Percentiles rank a stretch among this genome's conserved stretches.
phyloP scores from a whole-genome alignment of 2,888 invertebrate genomes.

The Exephanes ischioxanthus region DNA sequence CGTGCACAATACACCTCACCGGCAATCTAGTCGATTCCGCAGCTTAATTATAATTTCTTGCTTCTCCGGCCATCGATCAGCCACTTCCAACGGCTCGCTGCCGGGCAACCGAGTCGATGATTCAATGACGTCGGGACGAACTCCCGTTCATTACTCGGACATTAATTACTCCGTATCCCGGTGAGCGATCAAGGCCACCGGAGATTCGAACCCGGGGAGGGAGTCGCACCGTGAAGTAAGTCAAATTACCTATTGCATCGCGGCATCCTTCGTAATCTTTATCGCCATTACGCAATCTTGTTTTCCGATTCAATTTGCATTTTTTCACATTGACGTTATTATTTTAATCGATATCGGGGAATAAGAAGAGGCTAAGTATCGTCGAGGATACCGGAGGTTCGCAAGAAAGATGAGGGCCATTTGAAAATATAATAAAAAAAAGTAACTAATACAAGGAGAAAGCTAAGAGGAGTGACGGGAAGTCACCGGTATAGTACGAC shows the following conservation, averaged over 20 bases:
- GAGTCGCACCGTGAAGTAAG: not conserved
- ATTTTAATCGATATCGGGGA: not conserved
- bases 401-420: slow-evolving; percentile 22
- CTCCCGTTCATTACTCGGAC: slow-evolving; percentile 61
- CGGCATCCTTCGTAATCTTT: not conserved
- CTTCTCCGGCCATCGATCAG: slow-evolving; percentile 57
- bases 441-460: slow-evolving; percentile 66
- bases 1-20: slow-evolving; percentile 39
- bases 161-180: slow-evolving; percentile 62
- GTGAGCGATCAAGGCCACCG: slow-evolving; percentile 63
- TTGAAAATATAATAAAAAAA: slow-evolving; percentile 40
- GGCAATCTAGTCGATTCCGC: slow-evolving; percentile 60
- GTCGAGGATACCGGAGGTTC: slow-evolving; percentile 32
- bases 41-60: slow-evolving; percentile 63
- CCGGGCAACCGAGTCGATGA: slow-evolving; percentile 45
- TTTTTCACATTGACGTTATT: slow-evolving; percentile 11
- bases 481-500: slow-evolving; percentile 69
- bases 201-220: slow-evolving; percentile 16
- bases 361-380: slow-evolving; percentile 36
- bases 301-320: slow-evolving; percentile 6
- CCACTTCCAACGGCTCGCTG: slow-evolving; percentile 10
- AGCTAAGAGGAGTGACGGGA: slow-evolving; percentile 68
- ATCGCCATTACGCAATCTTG: slow-evolving; percentile 25
- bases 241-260: slow-evolving; percentile 19
- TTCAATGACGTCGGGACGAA: slow-evolving; percentile 58